phyloP scores from a whole-genome alignment of 64 coral and sea anemone genomes.

The Dendronephthya gigantea region DNA sequence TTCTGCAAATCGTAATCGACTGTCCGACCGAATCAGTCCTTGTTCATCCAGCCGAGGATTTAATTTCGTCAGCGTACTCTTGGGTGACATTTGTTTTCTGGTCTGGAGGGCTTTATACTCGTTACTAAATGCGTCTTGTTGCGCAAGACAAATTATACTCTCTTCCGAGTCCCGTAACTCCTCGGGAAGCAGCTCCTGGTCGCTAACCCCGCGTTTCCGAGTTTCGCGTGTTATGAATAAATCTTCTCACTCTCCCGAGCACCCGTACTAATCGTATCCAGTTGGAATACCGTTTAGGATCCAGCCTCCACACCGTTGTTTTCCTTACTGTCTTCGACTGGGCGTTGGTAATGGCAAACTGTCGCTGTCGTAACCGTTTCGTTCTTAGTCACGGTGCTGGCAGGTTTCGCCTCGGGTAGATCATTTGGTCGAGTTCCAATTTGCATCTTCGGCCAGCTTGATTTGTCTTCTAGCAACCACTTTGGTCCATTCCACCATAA shows the following conservation, averaged over 20 bases:
- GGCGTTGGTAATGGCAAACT: neutral
- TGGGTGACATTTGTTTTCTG: neutral
- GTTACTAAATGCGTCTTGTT: slow-evolving; percentile 14
- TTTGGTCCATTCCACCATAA: slow-evolving; percentile 23
- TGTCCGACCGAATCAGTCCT: neutral
- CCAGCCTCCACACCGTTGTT: neutral
- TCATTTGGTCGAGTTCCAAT: neutral
- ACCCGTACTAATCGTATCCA: slow-evolving; percentile 42
- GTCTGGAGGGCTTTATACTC: slow-evolving; percentile 34
- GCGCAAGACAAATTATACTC: slow-evolving; percentile 24
- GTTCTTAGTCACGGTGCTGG: slow-evolving; percentile 9
- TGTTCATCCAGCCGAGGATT: slow-evolving; percentile 11
- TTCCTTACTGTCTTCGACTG: neutral
- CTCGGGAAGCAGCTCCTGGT: slow-evolving; percentile 22
- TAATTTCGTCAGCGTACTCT: neutral
- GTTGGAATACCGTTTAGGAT: slow-evolving; percentile 25
- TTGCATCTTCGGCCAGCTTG: slow-evolving; percentile 16
- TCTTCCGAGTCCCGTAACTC: slow-evolving; percentile 42
- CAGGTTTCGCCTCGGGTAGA: neutral
- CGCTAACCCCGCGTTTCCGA: neutral
- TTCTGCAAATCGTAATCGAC: neutral
- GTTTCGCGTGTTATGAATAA: slow-evolving; percentile 15
- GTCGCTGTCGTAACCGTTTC: neutral
- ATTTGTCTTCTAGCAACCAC: slow-evolving; percentile 32
- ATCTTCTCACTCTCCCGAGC: slow-evolving; percentile 21